These are phyloP conservation scores for Nannospalax galili DNA, from an alignment of 2,113 vertebrate genomes.

Conservation along the genomic window DNA sequence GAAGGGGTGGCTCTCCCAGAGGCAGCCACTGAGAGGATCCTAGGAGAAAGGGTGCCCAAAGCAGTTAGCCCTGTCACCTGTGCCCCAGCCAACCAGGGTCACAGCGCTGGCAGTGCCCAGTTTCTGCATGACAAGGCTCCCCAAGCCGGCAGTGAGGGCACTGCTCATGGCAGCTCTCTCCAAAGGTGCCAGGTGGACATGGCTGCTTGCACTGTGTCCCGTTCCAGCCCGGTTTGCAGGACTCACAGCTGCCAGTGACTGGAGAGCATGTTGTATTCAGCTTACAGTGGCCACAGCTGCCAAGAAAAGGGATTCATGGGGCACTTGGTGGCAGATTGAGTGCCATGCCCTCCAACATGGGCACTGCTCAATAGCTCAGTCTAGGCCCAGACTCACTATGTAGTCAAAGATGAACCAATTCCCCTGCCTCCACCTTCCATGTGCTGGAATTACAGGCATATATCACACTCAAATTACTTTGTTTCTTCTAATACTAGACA, in stretches of 20 bases:
- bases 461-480: background rate
- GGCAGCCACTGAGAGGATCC: constrained; percentile 25
- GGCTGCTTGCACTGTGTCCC: constrained; percentile 90
- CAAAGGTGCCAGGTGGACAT: constrained; percentile 89
- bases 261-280: constrained; percentile 86
- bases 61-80: constrained; percentile 83
- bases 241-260: constrained; percentile 89
- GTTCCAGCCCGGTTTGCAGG: constrained; percentile 93
- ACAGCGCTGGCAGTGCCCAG: constrained; percentile 89
- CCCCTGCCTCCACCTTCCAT: background rate
- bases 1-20: background rate
- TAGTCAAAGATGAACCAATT: background rate
- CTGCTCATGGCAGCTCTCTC: constrained; percentile 86
- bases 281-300: constrained; percentile 93
- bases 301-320: constrained; percentile 9
- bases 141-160: constrained; percentile 89
- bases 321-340: background rate
- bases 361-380: too few species aligned
- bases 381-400: background rate
- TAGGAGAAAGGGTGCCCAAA: background rate
- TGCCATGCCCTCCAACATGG: too few species aligned
- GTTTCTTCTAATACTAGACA: background rate
- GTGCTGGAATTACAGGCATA: too few species aligned
- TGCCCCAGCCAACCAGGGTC: constrained; percentile 91
- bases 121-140: constrained; percentile 88